Conservation (phyloP, 2,797 vertebrate genomes). For the Sebastes reedi region DNA sequence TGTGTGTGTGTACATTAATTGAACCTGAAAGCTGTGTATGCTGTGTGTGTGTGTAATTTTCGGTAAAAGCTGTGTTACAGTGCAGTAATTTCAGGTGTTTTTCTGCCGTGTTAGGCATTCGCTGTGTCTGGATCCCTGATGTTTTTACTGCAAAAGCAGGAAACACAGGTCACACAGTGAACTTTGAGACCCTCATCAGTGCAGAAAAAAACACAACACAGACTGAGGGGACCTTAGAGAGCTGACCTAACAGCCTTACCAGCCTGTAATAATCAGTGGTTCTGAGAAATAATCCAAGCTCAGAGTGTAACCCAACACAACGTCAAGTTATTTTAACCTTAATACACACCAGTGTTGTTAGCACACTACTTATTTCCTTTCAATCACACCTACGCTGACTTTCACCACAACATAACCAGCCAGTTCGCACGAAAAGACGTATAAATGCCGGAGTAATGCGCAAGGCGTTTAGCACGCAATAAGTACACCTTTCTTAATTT, state of each 20-base stretch:
- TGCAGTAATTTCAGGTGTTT: constrained; percentile 46
- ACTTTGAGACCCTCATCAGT: constrained; percentile 3
- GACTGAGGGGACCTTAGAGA: not conserved
- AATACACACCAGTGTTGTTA: not conserved
- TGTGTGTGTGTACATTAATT: not conserved
- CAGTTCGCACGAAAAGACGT: no score
- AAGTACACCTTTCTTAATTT: no score
- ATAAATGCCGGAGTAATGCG: not conserved
- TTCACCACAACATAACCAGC: not conserved
- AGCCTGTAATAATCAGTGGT: not conserved
- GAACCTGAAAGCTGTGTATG: not conserved
- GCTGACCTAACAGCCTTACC: not conserved
- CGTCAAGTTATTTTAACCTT: not conserved
- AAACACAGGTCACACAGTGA: constrained; percentile 9
- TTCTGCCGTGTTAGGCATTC: not conserved
- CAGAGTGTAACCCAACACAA: not conserved
- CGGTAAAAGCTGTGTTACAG: constrained; percentile 40
- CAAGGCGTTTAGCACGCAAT: no score
- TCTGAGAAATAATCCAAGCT: not conserved
- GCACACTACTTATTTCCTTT: not conserved
- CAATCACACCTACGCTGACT: not conserved
- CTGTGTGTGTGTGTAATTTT: constrained; percentile 13
- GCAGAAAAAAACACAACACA: not conserved
- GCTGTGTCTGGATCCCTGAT: constrained; percentile 2
- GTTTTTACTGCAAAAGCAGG: constrained; percentile 39